Conservation (phyloP, 92 coral and sea anemone species). For the Porites evermanni region DNA sequence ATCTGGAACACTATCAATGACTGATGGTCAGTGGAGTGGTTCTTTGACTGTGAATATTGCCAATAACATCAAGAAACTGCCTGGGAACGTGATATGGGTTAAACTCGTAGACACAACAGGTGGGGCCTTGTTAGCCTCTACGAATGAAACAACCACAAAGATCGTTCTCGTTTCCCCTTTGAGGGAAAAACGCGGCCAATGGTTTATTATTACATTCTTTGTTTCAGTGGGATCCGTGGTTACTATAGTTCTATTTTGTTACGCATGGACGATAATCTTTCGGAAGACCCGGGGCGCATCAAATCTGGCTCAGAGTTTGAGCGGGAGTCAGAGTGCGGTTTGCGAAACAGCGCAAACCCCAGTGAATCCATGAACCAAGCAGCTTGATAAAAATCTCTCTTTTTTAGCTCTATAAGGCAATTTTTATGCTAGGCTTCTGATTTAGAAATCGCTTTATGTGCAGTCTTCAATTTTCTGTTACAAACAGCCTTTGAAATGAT, state of each 20-base stretch:
- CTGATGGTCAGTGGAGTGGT: constrained; percentile 86
- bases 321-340: no score
- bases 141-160: constrained; percentile 55
- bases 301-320: no score
- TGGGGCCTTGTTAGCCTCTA: constrained; percentile 73
- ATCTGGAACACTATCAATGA: constrained; percentile 60
- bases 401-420: no score
- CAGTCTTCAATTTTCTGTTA: no score
- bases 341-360: no score
- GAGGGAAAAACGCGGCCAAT: neutral
- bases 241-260: neutral
- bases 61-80: constrained; percentile 38
- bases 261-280: neutral
- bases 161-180: constrained; percentile 52
- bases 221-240: neutral
- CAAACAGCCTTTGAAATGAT: no score
- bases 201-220: neutral
- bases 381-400: no score
- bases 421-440: no score
- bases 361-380: no score
- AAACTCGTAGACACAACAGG: constrained; percentile 56
- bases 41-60: constrained; percentile 64
- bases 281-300: no score
- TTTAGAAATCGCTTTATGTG: no score
- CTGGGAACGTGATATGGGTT: constrained; percentile 54